phyloP scores from a whole-genome alignment of 2,797 vertebrate species.

The Heliangelus exortis region DNA sequence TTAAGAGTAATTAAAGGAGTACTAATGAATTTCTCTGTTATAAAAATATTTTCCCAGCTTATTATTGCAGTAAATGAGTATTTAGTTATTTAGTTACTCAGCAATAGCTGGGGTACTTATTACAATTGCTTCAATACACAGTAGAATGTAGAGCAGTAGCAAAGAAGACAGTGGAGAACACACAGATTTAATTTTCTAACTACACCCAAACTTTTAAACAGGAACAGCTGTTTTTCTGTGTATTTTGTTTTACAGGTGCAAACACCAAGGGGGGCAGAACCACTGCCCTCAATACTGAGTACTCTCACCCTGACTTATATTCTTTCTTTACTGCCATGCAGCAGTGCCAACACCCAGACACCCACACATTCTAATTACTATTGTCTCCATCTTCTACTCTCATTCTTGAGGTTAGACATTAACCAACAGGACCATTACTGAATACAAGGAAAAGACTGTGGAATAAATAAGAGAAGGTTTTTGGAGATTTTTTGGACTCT shows the following conservation, averaged over 20 bases:
- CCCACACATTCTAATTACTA: not conserved
- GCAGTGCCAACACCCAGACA: rapidly evolving
- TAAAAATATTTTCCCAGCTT: conserved; percentile 43
- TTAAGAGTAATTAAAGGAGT: not conserved
- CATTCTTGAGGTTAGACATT: not conserved
- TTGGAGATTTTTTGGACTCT: not conserved
- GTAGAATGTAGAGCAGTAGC: not conserved
- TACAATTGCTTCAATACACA: not conserved
- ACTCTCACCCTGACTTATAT: rapidly evolving
- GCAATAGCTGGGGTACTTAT: not conserved
- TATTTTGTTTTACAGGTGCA: not conserved
- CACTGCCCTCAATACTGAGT: not conserved
- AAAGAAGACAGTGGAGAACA: not conserved
- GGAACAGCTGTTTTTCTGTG: not conserved
- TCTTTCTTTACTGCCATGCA: not conserved
- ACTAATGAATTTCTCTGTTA: conserved; percentile 50
- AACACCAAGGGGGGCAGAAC: rapidly evolving
- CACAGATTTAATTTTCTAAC: not conserved
- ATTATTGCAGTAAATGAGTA: conserved; percentile 23
- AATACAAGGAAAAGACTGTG: not conserved
- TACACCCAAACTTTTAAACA: not conserved
- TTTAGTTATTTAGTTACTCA: conserved; percentile 33
- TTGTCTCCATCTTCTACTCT: not conserved
- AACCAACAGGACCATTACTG: not conserved
- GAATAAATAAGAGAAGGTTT: not conserved